Percentiles rank a stretch among this genome's conserved stretches.
phyloP scores from a whole-genome alignment of 37 sponge, comb jelly and placozoan genomes.

The Spongia lamella region DNA sequence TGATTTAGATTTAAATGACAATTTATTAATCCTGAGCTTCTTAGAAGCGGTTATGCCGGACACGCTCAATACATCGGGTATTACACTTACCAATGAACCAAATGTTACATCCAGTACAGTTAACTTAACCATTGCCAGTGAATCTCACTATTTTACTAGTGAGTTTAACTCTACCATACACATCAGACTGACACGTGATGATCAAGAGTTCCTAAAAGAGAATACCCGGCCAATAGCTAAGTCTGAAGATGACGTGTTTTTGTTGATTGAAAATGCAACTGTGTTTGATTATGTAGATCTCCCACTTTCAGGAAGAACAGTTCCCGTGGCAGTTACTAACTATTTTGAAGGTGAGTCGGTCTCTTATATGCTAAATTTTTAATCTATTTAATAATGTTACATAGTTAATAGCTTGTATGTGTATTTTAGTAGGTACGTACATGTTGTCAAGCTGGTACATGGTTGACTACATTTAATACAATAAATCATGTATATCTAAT shows the following conservation, averaged over 20 bases:
- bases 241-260: conserved; percentile 45
- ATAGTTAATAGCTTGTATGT: no score
- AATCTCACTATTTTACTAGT: conserved; percentile 17
- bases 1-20: conserved; percentile 79
- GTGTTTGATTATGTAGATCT: conserved; percentile 53
- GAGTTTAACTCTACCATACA: conserved; percentile 41
- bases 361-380: not conserved
- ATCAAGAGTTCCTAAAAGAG: conserved; percentile 64
- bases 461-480: no score
- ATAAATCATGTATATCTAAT: no score
- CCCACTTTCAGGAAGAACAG: conserved; percentile 11
- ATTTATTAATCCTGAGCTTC: conserved; percentile 71
- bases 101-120: not conserved
- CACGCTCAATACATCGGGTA: conserved; percentile 46
- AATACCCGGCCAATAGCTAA: conserved; percentile 50
- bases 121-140: conserved; percentile 3
- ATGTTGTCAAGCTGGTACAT: no score
- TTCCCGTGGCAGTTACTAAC: conserved; percentile 33
- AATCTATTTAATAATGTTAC: no score
- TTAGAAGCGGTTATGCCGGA: conserved; percentile 68
- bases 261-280: conserved; percentile 32
- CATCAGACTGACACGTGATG: conserved; percentile 45
- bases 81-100: conserved; percentile 43
- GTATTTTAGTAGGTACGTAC: no score
- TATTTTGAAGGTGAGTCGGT: conserved; percentile 59